Percentiles rank a stretch among this genome's conserved stretches.
These are phyloP conservation scores for Phortica okadai DNA, from an alignment of 2,888 invertebrate species.

Conservation along the genomic window DNA sequence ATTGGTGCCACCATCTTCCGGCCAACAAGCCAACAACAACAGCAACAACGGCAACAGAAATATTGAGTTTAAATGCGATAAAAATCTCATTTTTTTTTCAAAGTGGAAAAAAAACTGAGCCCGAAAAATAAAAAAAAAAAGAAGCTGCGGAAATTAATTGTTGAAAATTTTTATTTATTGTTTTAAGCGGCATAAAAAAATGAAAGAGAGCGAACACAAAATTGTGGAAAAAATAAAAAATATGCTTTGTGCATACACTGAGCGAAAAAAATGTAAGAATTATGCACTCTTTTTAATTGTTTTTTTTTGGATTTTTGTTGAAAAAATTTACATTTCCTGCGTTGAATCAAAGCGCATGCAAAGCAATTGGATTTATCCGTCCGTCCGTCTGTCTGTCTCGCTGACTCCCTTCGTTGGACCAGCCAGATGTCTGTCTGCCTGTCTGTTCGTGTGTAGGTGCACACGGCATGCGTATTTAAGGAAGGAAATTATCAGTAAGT, in stretches of 20 bases:
- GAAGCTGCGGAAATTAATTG: constrained; percentile 62
- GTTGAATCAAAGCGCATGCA: not conserved
- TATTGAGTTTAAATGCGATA: constrained; percentile 1
- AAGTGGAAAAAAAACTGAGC: constrained; percentile 37
- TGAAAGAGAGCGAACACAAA: not conserved
- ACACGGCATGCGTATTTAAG: constrained; percentile 16
- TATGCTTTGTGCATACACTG: no score
- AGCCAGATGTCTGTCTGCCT: not conserved
- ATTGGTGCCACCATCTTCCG: not conserved
- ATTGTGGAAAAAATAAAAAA: not conserved
- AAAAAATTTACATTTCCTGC: constrained; percentile 2
- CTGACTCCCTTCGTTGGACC: not conserved
- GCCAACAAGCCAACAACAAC: constrained; percentile 5
- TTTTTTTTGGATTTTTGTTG: not conserved
- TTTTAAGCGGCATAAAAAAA: constrained; percentile 45
- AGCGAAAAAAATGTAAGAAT: no score
- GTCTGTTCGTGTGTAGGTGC: constrained; percentile 6
- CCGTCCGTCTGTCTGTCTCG: not conserved
- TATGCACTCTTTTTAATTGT: no score
- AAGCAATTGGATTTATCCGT: not conserved
- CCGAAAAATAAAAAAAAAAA: constrained; percentile 2
- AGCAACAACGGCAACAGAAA: constrained; percentile 11
- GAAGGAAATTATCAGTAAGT: constrained; percentile 52
- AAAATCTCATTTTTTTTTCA: constrained; percentile 4
- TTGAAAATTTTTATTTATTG: constrained; percentile 63